These are phyloP conservation scores for Netelia virgata DNA, from an alignment of 2,888 invertebrate species.

Conservation along the genomic window DNA sequence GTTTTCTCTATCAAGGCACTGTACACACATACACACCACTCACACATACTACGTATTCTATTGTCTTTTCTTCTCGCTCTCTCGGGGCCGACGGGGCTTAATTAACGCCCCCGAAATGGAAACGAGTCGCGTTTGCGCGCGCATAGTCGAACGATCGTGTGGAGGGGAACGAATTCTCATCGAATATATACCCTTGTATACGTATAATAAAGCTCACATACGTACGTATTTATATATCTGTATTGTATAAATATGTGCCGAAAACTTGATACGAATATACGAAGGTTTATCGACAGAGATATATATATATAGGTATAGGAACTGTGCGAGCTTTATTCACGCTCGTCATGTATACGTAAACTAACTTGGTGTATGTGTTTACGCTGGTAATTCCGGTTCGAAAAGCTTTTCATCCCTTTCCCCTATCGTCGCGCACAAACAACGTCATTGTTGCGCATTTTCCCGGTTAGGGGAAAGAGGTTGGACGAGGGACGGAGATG, in stretches of 20 bases:
- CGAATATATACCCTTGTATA: not conserved
- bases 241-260: too few relatives aligned
- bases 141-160: not conserved
- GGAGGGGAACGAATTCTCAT: constrained; percentile 37
- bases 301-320: not conserved
- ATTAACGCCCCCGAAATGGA: constrained; percentile 66
- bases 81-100: constrained; percentile 52
- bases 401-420: not conserved
- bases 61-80: constrained; percentile 24
- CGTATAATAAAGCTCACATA: not conserved
- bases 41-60: not conserved
- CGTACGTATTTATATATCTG: not conserved
- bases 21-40: not conserved
- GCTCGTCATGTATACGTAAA: constrained; percentile 20
- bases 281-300: not conserved
- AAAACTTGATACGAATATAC: not conserved
- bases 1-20: not conserved
- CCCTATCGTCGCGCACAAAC: not conserved
- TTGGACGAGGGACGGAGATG: not conserved
- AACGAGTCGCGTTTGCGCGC: constrained; percentile 43
- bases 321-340: not conserved
- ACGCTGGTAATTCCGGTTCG: constrained; percentile 13
- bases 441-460: constrained; percentile 20
- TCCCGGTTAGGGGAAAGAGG: not conserved
- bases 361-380: constrained; percentile 37